Base-by-base conservation (phyloP, 2,797 vertebrate genomes). In the Hydrolagus colliei region DNA sequence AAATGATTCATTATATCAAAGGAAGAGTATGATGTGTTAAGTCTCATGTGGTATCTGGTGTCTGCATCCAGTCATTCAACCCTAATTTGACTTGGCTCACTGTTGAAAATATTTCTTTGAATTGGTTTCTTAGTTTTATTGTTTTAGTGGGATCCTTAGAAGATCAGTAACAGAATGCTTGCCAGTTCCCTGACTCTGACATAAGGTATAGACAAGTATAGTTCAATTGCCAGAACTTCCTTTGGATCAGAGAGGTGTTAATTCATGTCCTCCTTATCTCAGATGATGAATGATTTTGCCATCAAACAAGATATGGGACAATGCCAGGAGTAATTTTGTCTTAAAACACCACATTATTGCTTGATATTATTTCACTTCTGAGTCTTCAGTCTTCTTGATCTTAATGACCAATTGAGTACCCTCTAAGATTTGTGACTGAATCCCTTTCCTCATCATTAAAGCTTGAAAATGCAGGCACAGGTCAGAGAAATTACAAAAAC, bases 1-100 rank as follows among this genome's bases (percentile, higher is more conserved):
- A 80, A 63, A n/a, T 80, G 61, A 62, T 80, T 80, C 77, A 65
- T 22, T 4, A 80, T 62, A 80, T 80, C 77, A 80, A 80, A 80
- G 77, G 62, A 32, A 63, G 62, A 27, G 14, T 27, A 7, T 27
- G 62, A 63, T 27, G 62, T 65, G 77, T 80, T 63, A 80, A 65
- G 61, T 80, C 52, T n/a, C 62, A 80, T 41, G 52, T 65, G 77
- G 65, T 80, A 80, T 65, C 62, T 63, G 32, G 77, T 65, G 63
- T 65, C 77, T 65, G 27, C 27, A 63, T n/a, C 12, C 65, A 22
- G 13, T 80, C 77, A 80, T 32, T 61, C 8, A 80, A 59, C 22
- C 22, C 65, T 65, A 80, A 27, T 65, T 27, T 80, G 77, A 80
- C 77, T 80, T 63, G 77, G 22, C 77, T 63, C 9, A 80, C 27